Evolutionary conservation across 2,797 vertebrate species (phyloP), one percentile per base, ranked within the genome.

Genomic region (Oreochromis grahami): DNA sequence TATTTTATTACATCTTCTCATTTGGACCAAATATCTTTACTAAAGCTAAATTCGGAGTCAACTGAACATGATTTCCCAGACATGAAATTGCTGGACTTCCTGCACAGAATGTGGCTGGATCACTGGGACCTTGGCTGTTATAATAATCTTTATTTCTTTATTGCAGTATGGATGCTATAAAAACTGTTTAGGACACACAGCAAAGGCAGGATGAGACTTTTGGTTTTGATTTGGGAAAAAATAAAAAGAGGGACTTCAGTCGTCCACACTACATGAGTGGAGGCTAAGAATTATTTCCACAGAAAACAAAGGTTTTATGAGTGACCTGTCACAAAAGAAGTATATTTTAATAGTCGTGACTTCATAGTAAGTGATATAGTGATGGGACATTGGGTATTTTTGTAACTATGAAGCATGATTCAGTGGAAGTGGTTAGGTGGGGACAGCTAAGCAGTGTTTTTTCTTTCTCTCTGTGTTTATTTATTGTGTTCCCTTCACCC

Each of bases 321-420:
- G 3, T 80, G 32, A 10, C 63, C 45, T 38, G 14, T 84, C 21
- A 17, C 15, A 36, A 38, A 34, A 43, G 53, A 78, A 80, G 52
- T 13, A 58, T 34, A 76, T 83, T 74, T 70, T 50, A 26, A 26
- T 79, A 24, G 21, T 60, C 3, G 11, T 58, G 11, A 65, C 24
- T 82, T 29, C 36, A 81, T 21, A 72, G 26, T 76, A 51, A 45
- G 60, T 76, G 72, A 8, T 24, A 8, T 11, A 24, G 53, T 24
- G 29, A 65, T 65, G 58, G 58, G 79, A 83, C 77, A 36, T 51
- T 4, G 51, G 60, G 70, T 85, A 17, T 84, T 70, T 26, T 70
- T 70, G 13, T 43, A 74, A n/a, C 70, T 8, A 8, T 74, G 45
- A 88, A 89, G 88, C 78, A 74, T 65, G 38, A 90, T 65, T 78